Percentiles rank a stretch among this genome's conserved stretches.
Conservation (phyloP, 2,888 invertebrate species). For the Cantharis nigra region DNA sequence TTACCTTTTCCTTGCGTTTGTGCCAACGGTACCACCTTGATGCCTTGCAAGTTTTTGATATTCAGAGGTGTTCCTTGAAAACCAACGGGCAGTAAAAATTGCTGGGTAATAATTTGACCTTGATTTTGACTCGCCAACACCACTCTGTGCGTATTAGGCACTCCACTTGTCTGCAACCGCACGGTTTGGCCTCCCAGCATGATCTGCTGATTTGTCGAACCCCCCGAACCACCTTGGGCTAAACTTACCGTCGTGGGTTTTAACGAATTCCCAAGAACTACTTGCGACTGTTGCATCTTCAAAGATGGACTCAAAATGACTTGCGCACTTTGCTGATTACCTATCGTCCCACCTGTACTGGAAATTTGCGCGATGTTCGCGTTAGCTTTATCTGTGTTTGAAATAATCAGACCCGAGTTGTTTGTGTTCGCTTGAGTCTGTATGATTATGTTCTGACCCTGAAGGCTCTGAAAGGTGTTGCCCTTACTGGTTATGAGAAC, state of each 20-base stretch:
- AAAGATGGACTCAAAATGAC: conserved; percentile 51
- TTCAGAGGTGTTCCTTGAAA: conserved; percentile 65
- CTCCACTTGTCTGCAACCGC: conserved; percentile 47
- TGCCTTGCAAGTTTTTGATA: conserved; percentile 65
- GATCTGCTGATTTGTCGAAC: conserved; percentile 49
- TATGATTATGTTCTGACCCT: conserved; percentile 56
- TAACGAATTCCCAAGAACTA: conserved; percentile 46
- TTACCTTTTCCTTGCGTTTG: conserved; percentile 52
- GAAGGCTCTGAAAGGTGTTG: conserved; percentile 50
- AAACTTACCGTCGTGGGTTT: conserved; percentile 34
- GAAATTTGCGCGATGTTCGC: conserved; percentile 22
- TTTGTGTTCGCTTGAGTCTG: conserved; percentile 48
- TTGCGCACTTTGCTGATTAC: conserved; percentile 47
- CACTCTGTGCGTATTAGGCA: conserved; percentile 52
- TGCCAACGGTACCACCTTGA: conserved; percentile 65
- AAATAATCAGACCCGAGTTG: conserved; percentile 34
- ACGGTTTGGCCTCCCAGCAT: conserved; percentile 53
- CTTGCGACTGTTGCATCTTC: conserved; percentile 51
- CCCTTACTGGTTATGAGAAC: conserved; percentile 60
- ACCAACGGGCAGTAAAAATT: conserved; percentile 65
- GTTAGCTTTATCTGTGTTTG: conserved; percentile 27
- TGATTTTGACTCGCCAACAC: conserved; percentile 62
- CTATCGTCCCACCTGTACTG: conserved; percentile 38
- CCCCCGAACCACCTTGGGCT: conserved; percentile 29
- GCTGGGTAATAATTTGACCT: conserved; percentile 58